Evolutionary conservation across 2,113 vertebrate species (phyloP).

Genomic region (Mellivora capensis): DNA sequence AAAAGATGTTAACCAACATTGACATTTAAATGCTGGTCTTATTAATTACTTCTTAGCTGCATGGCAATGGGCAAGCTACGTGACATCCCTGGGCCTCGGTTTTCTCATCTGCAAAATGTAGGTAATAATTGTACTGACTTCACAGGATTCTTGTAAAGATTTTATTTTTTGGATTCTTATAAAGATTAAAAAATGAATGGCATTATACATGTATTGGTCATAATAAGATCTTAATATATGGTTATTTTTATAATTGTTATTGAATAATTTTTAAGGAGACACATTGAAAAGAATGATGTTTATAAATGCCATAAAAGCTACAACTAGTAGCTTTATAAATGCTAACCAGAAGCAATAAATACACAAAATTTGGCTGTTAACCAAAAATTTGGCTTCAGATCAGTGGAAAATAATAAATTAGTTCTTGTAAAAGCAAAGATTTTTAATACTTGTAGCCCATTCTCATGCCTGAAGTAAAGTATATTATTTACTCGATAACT

Average conservation of each 20-base stretch:
- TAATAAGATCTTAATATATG: background rate
- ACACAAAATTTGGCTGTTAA: background rate
- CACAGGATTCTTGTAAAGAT: background rate
- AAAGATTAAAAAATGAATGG: background rate
- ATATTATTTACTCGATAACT: background rate
- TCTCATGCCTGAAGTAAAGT: background rate
- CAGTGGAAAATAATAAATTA: background rate
- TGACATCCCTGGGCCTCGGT: background rate
- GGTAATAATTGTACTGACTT: background rate
- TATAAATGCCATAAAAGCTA: background rate
- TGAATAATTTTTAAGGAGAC: background rate
- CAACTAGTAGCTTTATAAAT: background rate
- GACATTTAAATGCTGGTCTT: background rate
- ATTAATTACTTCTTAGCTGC: background rate
- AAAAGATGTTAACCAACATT: background rate
- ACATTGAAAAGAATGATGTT: background rate
- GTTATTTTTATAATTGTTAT: background rate
- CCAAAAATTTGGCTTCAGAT: background rate
- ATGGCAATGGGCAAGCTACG: background rate
- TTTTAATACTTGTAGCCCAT: background rate
- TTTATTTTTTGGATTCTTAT: background rate
- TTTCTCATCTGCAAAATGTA: slow-evolving; percentile 17
- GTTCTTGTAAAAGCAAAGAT: background rate
- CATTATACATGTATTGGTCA: background rate
- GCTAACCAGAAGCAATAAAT: background rate